Conservation (phyloP, 2,113 vertebrate species). For the Macrotus californicus region DNA sequence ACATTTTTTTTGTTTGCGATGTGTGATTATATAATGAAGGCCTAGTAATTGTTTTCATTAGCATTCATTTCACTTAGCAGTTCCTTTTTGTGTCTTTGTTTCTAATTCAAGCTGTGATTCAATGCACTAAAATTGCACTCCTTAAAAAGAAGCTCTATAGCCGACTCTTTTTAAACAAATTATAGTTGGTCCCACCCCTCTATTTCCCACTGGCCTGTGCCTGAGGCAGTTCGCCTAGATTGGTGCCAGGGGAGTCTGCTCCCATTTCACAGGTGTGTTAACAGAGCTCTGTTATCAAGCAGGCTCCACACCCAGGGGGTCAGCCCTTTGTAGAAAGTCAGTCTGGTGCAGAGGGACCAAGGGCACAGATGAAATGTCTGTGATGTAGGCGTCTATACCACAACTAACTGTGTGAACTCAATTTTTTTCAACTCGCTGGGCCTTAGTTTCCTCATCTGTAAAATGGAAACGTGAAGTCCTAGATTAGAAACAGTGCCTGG, state of each 20-base stretch:
- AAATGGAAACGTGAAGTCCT: neutral
- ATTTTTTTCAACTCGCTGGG: neutral
- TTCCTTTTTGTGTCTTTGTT: slow-evolving; percentile 38
- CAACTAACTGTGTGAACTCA: neutral
- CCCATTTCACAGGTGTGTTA: neutral
- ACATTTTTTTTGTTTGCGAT: neutral
- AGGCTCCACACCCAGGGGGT: neutral
- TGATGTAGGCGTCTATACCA: neutral
- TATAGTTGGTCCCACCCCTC: neutral
- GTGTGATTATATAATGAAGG: neutral
- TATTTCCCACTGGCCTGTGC: neutral
- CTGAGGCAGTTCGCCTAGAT: too few species aligned
- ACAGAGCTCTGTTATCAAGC: neutral
- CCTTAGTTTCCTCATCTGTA: neutral
- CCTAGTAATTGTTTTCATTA: slow-evolving; percentile 30
- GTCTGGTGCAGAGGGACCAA: neutral
- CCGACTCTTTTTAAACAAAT: neutral
- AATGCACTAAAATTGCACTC: neutral
- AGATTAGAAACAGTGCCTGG: neutral
- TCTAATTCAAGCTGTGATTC: slow-evolving; percentile 14
- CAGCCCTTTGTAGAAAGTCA: neutral
- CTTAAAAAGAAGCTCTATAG: neutral
- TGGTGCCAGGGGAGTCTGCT: neutral
- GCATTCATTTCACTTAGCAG: slow-evolving; percentile 19
- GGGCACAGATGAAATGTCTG: neutral